phyloP scores from a whole-genome alignment of 2,113 vertebrate species.

The Epinephelus lanceolatus region DNA sequence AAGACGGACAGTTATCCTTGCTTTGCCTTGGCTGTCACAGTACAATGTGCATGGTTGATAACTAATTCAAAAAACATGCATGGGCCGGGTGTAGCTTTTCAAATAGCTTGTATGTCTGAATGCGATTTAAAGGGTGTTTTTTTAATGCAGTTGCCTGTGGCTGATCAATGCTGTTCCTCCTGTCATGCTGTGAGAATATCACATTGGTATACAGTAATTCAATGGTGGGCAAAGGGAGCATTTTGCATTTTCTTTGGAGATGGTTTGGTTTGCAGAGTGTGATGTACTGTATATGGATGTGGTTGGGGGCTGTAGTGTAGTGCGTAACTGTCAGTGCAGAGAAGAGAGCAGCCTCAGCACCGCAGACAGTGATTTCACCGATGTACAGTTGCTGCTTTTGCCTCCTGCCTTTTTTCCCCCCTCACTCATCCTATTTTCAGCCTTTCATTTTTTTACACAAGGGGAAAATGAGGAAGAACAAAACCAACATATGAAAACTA shows the following conservation, averaged over 20 bases:
- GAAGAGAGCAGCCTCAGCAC: conserved; percentile 59
- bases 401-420: conserved; percentile 47
- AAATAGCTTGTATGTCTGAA: conserved; percentile 64
- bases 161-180: conserved; percentile 69
- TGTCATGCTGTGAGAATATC: conserved; percentile 60
- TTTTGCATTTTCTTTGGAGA: conserved; percentile 51
- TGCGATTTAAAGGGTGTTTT: conserved; percentile 67
- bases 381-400: conserved; percentile 62
- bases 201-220: conserved; percentile 60
- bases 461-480: conserved; percentile 83
- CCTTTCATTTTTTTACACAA: conserved; percentile 83
- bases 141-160: conserved; percentile 72
- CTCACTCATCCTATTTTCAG: conserved; percentile 78
- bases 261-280: conserved; percentile 62
- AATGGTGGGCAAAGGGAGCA: conserved; percentile 1
- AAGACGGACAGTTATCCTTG: conserved; percentile 61
- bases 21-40: conserved; percentile 72
- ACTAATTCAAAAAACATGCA: conserved; percentile 78
- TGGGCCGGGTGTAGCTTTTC: conserved; percentile 61
- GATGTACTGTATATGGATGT: conserved; percentile 74
- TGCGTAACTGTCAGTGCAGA: conserved; percentile 69
- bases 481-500: conserved; percentile 84
- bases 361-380: conserved; percentile 65
- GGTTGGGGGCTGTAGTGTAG: conserved; percentile 49
- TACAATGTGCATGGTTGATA: conserved; percentile 76